A percentile compares a stretch with the other conserved stretches of the same genome.
These are phyloP conservation scores for Propithecus coquereli DNA, from an alignment of 2,113 vertebrate species.

Conservation along the genomic window DNA sequence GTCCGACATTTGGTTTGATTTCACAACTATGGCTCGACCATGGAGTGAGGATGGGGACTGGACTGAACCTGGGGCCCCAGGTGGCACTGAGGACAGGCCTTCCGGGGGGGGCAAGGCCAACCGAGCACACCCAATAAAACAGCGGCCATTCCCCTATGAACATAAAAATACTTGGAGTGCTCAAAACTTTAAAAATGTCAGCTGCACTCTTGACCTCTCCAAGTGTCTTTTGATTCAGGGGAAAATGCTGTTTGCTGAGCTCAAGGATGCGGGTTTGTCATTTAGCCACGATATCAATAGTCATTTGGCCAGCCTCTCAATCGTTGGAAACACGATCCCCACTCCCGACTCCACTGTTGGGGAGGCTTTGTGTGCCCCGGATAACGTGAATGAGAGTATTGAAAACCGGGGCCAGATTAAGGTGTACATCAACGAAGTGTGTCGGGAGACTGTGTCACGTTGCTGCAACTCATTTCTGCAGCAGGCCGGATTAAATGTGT, in stretches of 20 bases:
- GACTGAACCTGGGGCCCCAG: constrained; percentile 60
- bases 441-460: constrained; percentile 4
- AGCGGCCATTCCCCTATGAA: constrained; percentile 63
- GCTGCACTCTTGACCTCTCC: background rate
- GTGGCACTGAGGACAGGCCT: constrained; percentile 48
- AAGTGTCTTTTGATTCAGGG: constrained; percentile 39
- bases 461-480: constrained; percentile 58
- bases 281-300: background rate
- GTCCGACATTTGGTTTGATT: constrained; percentile 46
- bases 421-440: constrained; percentile 44
- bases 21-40: constrained; percentile 52
- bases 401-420: constrained; percentile 51
- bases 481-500: constrained; percentile 57
- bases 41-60: constrained; percentile 64
- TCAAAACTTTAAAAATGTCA: constrained; percentile 39
- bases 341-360: background rate
- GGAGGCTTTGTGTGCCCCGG: background rate
- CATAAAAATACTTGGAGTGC: constrained; percentile 58
- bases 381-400: background rate
- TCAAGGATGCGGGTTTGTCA: background rate
- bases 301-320: background rate
- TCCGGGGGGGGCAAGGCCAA: constrained; percentile 69
- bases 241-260: background rate
- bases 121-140: constrained; percentile 45
- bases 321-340: background rate